phyloP scores from a whole-genome alignment of 2,113 vertebrate genomes.

The Macquaria australasica region DNA sequence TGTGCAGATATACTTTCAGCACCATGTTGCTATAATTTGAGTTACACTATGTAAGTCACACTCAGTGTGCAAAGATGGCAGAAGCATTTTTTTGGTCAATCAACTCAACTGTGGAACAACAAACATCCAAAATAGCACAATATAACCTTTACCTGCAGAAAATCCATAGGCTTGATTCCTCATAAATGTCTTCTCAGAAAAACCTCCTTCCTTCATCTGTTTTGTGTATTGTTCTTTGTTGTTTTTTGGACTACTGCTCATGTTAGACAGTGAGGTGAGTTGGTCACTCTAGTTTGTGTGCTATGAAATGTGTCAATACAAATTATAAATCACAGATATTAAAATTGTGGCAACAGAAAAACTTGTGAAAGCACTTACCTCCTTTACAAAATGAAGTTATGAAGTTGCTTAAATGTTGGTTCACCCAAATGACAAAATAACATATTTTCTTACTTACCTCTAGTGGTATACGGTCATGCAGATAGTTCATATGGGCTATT shows the following conservation, averaged over 20 bases:
- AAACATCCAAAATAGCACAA: background rate
- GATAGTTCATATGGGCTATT: background rate
- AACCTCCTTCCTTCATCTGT: background rate
- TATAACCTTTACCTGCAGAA: background rate
- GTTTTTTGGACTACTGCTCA: background rate
- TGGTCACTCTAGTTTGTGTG: background rate
- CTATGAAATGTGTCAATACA: background rate
- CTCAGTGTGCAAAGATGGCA: background rate
- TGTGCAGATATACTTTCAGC: background rate
- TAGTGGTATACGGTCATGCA: background rate
- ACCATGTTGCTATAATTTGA: background rate
- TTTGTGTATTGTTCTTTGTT: background rate
- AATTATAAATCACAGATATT: background rate
- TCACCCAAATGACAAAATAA: conserved; percentile 13
- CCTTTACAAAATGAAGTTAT: background rate
- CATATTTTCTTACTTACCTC: background rate
- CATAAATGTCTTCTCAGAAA: background rate
- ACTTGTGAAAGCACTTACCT: background rate
- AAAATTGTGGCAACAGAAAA: background rate
- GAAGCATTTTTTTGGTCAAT: background rate
- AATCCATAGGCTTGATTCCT: background rate
- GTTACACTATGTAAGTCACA: background rate
- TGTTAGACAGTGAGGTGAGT: background rate
- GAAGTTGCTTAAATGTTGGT: background rate
- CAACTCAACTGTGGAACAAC: conserved; percentile 5